A percentile compares a stretch with the other conserved stretches of the same genome.
phyloP scores from a whole-genome alignment of 2,113 vertebrate genomes.

The Dicrurus megarhynchus region DNA sequence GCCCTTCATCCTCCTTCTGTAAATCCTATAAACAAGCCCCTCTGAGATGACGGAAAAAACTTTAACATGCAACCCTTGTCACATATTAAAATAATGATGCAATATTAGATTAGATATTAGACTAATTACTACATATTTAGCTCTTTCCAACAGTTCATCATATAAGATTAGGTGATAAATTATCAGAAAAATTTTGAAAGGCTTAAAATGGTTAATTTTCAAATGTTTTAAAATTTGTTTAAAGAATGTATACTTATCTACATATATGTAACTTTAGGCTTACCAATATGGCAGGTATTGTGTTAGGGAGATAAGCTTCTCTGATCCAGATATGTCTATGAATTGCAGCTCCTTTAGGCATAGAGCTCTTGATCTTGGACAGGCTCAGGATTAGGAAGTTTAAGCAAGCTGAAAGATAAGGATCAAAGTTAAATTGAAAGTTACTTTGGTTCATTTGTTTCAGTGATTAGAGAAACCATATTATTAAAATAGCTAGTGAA shows the following conservation, averaged over 20 bases:
- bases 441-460: constrained; percentile 10
- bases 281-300: not conserved
- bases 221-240: not conserved
- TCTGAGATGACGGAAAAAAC: constrained; percentile 56
- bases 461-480: not conserved
- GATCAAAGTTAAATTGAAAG: constrained; percentile 17
- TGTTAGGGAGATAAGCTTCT: not conserved
- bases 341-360: not conserved
- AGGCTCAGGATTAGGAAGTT: not conserved
- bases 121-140: constrained; percentile 6
- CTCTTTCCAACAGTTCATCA: not conserved
- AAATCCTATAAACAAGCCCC: constrained; percentile 65
- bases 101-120: constrained; percentile 2
- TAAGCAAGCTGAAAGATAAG: constrained; percentile 32
- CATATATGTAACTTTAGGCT: not conserved
- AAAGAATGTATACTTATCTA: not conserved
- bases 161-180: not conserved
- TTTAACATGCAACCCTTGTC: not conserved
- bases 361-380: not conserved
- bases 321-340: not conserved
- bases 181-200: not conserved
- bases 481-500: not conserved
- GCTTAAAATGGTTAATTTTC: not conserved
- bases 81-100: constrained; percentile 5
- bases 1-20: constrained; percentile 51